A percentile compares a stretch with the other conserved stretches of the same genome.
Evolutionary conservation across 2,797 vertebrate genomes (phyloP).

Genomic region (Bradypodion ventrale): DNA sequence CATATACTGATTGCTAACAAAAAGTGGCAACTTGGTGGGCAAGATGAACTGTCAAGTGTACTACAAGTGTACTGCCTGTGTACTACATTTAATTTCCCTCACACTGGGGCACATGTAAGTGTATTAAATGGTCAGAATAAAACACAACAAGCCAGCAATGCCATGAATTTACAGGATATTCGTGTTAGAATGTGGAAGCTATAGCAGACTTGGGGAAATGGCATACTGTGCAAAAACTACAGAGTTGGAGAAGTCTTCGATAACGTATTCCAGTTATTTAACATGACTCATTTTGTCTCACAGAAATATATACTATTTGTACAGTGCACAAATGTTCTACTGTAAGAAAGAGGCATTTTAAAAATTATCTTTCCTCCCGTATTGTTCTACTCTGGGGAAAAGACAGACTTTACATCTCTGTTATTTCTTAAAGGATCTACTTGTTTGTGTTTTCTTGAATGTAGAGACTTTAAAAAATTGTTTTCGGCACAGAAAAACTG

Average conservation of each 20-base stretch:
- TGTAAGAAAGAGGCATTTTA: neutral
- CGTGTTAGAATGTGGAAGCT: neutral
- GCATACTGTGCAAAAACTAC: neutral
- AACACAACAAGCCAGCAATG: accelerated
- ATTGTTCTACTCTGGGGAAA: neutral
- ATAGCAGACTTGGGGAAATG: accelerated
- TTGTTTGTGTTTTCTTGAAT: accelerated
- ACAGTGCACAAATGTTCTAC: accelerated
- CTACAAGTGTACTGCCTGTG: neutral
- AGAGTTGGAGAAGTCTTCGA: accelerated
- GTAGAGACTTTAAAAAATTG: neutral
- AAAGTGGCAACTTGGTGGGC: neutral
- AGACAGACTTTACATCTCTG: neutral
- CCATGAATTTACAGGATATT: neutral
- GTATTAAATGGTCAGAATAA: neutral
- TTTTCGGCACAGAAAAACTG: neutral
- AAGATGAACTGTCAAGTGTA: neutral
- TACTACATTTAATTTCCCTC: neutral
- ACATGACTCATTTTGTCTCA: neutral
- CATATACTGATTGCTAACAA: neutral
- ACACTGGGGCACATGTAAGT: neutral
- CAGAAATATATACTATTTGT: neutral
- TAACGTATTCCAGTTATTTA: neutral
- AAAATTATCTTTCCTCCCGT: neutral
- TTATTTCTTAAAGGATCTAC: neutral